Evolutionary conservation across 2,113 vertebrate species (phyloP), one percentile per base, ranked within the genome.

Genomic region (Cavia porcellus): DNA sequence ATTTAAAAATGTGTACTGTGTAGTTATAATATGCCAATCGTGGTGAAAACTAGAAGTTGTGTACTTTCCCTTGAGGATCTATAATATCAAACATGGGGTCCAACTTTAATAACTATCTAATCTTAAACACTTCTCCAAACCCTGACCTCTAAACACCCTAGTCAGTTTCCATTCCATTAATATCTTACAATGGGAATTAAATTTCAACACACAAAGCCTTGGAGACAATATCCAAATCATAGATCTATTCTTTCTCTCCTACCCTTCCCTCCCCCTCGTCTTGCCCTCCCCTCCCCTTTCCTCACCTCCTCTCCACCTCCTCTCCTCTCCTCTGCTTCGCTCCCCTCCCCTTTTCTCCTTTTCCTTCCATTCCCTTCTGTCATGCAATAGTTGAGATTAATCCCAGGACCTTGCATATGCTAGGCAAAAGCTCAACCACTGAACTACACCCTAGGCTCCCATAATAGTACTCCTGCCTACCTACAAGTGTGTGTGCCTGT

Each of bases 1-100:
- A 72, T 84, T 95, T 12, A 95, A 83, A 94, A 87, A 50, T 30
- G 42, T 84, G 12, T 84, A 20, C 84, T 86, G 68, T 75, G 50
- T 20, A 86, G 38, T 9, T 86, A 38, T 13, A 77, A 38, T 38
- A 38, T 74, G 74, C 35, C 68, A 90, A 24, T 13, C 25, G 88
- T 57, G 35, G 52, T 92, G 50, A 94, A 57, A 90, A 74, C 62
- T 61, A 66, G 81, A 82, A 89, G 22, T 30, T 15, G 7, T 86
- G 24, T 68, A 72, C 47, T 79, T 96, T 59, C 24, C n/a, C 28
- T 14, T 25, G 24, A 47, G 25, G 42, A 15, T 47, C 25, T 77
- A 7, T 30, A 47, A 77, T 30, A 47, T 47, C 42, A 47, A 47
- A 47, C 42, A 47, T 45, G 72, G 42, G 24, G 74, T 28, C 38